phyloP scores from a whole-genome alignment of 2,797 vertebrate genomes.

The Rhabdophis nuchalis region DNA sequence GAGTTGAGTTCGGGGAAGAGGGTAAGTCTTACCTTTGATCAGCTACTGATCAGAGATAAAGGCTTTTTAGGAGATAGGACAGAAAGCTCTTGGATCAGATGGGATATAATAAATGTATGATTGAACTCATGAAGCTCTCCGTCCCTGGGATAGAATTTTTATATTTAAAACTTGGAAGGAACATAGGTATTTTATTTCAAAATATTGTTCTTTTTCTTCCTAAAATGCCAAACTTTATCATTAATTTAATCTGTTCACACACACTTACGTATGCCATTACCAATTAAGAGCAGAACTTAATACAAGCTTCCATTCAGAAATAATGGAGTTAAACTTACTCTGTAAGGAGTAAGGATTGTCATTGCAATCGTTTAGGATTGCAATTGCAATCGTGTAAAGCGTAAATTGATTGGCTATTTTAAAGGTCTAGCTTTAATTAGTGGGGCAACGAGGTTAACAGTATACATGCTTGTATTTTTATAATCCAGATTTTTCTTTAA shows the following conservation, averaged over 20 bases:
- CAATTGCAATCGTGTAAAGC: not conserved
- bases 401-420: not conserved
- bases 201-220: not conserved
- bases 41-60: not conserved
- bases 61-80: not conserved
- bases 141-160: not conserved
- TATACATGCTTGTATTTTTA: not conserved
- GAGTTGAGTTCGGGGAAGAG: not conserved
- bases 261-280: not conserved
- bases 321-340: not conserved
- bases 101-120: not conserved
- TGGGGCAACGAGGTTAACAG: not conserved
- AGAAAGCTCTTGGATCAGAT: not conserved
- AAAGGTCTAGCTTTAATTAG: not conserved
- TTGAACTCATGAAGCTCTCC: not conserved
- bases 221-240: not conserved
- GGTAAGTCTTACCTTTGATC: not conserved
- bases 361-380: not conserved
- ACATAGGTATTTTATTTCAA: not conserved
- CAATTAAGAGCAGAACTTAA: not conserved
- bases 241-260: not conserved
- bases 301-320: not conserved
- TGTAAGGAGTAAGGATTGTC: not conserved
- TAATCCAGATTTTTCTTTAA: not conserved
- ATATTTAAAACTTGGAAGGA: not conserved